Base-by-base conservation (phyloP, 2,888 invertebrate species). In the Agriopis marginaria region DNA sequence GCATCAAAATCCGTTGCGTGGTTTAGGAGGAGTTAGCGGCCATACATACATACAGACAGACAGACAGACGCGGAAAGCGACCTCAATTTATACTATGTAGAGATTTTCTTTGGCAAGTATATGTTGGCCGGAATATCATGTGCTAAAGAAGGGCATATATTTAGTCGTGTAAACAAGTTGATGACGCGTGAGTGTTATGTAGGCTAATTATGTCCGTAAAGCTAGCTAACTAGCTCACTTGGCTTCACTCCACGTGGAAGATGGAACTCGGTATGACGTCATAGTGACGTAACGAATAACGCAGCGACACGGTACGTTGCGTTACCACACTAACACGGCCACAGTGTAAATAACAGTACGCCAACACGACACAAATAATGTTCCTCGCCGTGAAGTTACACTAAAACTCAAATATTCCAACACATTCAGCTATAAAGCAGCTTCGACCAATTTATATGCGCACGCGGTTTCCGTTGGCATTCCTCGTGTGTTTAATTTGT, bases 221-320 rank as follows among this genome's bases (percentile, higher is more conserved):
- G 51, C 53, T 39, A 47, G 14, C 47, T 32, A 40, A 23, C 53
- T 39, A 47, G 14, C 47, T 32, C 23, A 23, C 42, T 55, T 63
- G 68, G 68, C 59, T 60, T 53, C 32, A 17, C n/a, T 58, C 63
- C 68, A 63, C 63, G 68, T 60, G 59, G 14, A 53, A 53, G 51
- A n/a, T 47, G 56, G 23, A 56, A 17, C 56, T 44, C 54, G 40
- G 7, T 17, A 44, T 50, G 40, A 65, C 69, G 69, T 65, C 69
- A 58, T 3, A n/a, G 51, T 50, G 45, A 56, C 56, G 42, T 55
- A 47, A 68, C 64, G 44, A 50, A 49, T 50, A 64, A 61, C 61
- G 45, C 58, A 53, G 64, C 64, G 60, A 68, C 60, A 50, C 64
- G 47, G 63, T 17, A 7, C 32, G 59, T 60, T 64, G 60, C 60